Evolutionary conservation across 2,888 invertebrate genomes (phyloP), one percentile per base, ranked within the genome.

Genomic region (Rotaria socialis): DNA sequence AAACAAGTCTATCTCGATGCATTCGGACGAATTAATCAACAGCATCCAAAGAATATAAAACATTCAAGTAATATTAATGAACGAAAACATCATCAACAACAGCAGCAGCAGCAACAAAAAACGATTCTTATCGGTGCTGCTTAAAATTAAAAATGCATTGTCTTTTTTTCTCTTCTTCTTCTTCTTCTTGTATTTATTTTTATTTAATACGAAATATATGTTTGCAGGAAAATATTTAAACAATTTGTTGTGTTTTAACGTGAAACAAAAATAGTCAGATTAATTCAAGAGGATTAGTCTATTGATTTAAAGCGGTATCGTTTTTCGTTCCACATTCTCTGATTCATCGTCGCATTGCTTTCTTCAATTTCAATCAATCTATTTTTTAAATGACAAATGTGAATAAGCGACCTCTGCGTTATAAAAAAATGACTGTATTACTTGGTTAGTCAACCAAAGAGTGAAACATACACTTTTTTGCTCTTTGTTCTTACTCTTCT

Each of bases 371-470:
- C 14, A 52, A 8, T 52, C 2, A 52, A 16, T 67, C 1, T 67
- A n/a, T 67, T 16, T 67, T 50, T 50, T 3, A 16, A 56, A 56
- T 56, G 24, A 56, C 56, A 56, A 4, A 67, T 67, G 67, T 67
- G 67, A 67, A 67, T 67, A 67, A 19, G 67, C 67, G 67, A 67
- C 67, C 67, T 67, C 67, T 67, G 67, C 67, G 35, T 35, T 16
- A 52, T 14, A 52, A 67, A 67, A 67, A 67, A 19, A 35, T 35
- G 19, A 35, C 14, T 35, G 27, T 67, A 35, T 35, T 24, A 8
- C 67, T 67, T 67, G 67, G 67, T 67, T 67, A 67, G 67, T 67
- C 67, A 67, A 24, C 19, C 14, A 41, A 67, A 16, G 67, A 27
- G 19, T 67, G 35, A 41, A 67, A 35, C 19, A 10, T 22, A 35